A percentile compares a stretch with the other conserved stretches of the same genome.
These are phyloP conservation scores for Podiceps cristatus DNA, from an alignment of 2,113 vertebrate species.

Conservation along the genomic window DNA sequence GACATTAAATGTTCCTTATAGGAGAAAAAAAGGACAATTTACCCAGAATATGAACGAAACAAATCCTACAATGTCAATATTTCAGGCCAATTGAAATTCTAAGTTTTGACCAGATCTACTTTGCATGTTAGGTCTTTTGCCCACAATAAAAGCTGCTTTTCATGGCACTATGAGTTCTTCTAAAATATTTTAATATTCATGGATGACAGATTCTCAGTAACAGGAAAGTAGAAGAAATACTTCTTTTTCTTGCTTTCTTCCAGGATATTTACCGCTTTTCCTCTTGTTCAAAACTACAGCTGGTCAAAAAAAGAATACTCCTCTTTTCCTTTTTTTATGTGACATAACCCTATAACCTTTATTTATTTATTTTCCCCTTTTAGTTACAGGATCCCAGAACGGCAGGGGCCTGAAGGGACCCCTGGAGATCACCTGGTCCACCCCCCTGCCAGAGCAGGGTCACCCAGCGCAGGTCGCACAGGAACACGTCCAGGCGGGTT, in stretches of 20 bases:
- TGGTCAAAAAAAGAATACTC: neutral
- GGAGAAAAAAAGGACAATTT: neutral
- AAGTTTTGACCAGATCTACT: neutral
- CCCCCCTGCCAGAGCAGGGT: no score
- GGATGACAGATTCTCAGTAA: neutral
- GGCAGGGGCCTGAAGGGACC: no score
- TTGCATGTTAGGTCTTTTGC: neutral
- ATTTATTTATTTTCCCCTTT: neutral
- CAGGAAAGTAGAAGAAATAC: neutral
- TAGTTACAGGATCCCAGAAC: no score
- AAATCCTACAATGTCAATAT: neutral
- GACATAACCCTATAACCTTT: neutral
- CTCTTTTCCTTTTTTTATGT: neutral
- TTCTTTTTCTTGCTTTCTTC: neutral
- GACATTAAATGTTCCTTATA: neutral
- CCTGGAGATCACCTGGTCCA: no score
- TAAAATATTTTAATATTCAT: neutral
- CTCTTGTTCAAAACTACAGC: neutral
- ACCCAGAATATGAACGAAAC: neutral
- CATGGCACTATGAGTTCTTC: neutral
- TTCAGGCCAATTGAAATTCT: neutral
- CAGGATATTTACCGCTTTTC: neutral
- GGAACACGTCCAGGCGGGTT: no score
- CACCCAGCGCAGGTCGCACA: no score
- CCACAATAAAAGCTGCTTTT: neutral